Base-by-base conservation (phyloP, 2,113 vertebrate genomes). In the Nyctereutes procyonoides region DNA sequence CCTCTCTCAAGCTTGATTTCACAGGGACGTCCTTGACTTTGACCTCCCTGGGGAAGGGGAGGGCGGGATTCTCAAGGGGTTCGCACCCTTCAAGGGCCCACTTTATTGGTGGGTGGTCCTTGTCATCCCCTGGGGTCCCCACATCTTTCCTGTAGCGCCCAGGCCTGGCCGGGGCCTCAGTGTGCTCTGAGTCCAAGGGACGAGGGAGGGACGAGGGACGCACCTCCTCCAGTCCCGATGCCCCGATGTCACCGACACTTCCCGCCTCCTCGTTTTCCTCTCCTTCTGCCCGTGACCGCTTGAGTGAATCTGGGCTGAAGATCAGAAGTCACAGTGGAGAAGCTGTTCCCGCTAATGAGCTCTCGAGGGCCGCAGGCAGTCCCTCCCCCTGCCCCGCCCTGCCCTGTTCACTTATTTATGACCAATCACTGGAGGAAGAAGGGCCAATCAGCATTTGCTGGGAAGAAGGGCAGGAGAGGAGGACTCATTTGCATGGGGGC, bases 321-420 rank as follows among this genome's bases (percentile, higher is more conserved):
- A 73, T 93, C 77, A 69, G 26, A 98, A 83, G 71, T 98, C 98
- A 98, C 69, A 92, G 98, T 48, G 69, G 88, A 98, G 98, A 95
- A 98, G 98, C 93, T 98, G 94, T 98, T 98, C 95, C 97, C 20
- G 35, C 98, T 99, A 99, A 99, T 99, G 99, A 99, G 98, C 96
- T 99, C 99, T 99, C 99, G 87, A 98, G 98, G 99, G 98, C 97
- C 94, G 77, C 28, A 14, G 74, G 60, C 88, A 90, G 89, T 80
- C 58, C 98, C 96, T 97, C 93, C 96, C 97, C 81, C 56, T 92
- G 97, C 63, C 51, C 90, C 0, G 0, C 96, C 97, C 96, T 73
- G 9, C 89, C 97, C 95, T 79, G 43, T 87, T 96, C 93, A 93
- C 2, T 4, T 93, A 32, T 91, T 55, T 96, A 51, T 95, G 76